Percentiles rank a stretch among this genome's conserved stretches.
Evolutionary conservation across 2,113 vertebrate genomes (phyloP).

Genomic region (Camelus bactrianus): DNA sequence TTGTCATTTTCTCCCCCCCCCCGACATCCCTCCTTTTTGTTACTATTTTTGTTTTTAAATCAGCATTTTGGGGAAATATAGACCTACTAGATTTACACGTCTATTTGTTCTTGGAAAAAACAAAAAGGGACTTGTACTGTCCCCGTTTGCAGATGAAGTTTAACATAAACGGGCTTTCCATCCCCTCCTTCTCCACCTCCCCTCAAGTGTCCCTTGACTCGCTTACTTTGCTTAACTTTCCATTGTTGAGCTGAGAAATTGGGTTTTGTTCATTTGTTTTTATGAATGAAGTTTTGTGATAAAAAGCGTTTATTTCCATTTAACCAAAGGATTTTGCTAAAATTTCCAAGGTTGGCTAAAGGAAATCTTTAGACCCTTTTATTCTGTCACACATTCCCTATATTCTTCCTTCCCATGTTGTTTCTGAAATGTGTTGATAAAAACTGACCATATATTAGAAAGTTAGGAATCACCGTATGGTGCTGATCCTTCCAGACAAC

Average conservation of each 20-base stretch:
- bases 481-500: neutral
- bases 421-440: constrained; percentile 56
- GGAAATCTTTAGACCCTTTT: neutral
- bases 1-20: constrained; percentile 87
- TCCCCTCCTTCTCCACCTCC: neutral
- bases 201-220: neutral
- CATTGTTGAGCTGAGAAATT: constrained; percentile 37
- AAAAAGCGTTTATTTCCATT: constrained; percentile 52
- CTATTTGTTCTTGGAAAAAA: constrained; percentile 59
- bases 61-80: constrained; percentile 74
- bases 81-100: constrained; percentile 39
- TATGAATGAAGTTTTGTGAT: constrained; percentile 53
- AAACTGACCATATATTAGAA: constrained; percentile 3
- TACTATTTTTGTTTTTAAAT: constrained; percentile 81
- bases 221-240: constrained; percentile 52
- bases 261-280: constrained; percentile 38
- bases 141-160: constrained; percentile 41
- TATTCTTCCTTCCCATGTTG: neutral
- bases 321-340: constrained; percentile 43
- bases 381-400: neutral
- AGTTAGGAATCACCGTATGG: neutral
- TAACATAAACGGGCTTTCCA: neutral
- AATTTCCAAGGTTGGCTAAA: neutral
- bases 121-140: constrained; percentile 64
- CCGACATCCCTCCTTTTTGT: constrained; percentile 81